Base-by-base conservation (phyloP, 2,113 vertebrate species). In the Hystrix brachyura region DNA sequence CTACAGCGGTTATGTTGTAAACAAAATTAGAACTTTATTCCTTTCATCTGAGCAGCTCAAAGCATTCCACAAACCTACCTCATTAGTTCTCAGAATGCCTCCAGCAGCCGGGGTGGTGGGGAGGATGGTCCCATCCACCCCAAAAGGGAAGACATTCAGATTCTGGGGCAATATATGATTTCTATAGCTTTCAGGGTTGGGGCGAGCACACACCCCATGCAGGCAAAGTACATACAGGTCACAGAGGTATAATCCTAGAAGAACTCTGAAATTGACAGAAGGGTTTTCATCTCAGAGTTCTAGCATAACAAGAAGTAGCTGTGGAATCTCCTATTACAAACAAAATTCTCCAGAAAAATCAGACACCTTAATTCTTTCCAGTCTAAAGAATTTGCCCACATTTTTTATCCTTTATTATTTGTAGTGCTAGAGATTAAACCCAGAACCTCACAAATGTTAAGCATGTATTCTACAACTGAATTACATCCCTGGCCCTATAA, bases 21-120 rank as follows among this genome's bases (percentile, higher is more conserved):
- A 74, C 67, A 62, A 87, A 80, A 76, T n/a, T 51, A 60, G 57
- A 87, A 71, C 38, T 55, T n/a, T 55, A 25, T 72, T 60, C 38
- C 81, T 95, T 81, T 85, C 94, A 72, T 82, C 53, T 89, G 90
- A 94, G 64, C 27, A 34, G 62, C 88, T 94, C 80, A 92, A 71
- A 90, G 83, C 90, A 51, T 85, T 86, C 71, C 81, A 72, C 90
- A 90, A 46, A 81, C 53, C 48, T 48, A 59, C 10, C 72, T 76
- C 1, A 1, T 53, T 69, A 57, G 81, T 69, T 76, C 81, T 96
- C 72, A 92, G 55, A 72, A 65, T 25, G 32, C 29, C 81, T 85
- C 14, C 29, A 34, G 59, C 64, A 86, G 62, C 32, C 34, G 3
- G 6, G 19, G 60, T 29, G 3, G 6, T 15, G 60, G 79, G 67